These are phyloP conservation scores for Mellivora capensis DNA, from an alignment of 2,113 vertebrate genomes.

Conservation along the genomic window DNA sequence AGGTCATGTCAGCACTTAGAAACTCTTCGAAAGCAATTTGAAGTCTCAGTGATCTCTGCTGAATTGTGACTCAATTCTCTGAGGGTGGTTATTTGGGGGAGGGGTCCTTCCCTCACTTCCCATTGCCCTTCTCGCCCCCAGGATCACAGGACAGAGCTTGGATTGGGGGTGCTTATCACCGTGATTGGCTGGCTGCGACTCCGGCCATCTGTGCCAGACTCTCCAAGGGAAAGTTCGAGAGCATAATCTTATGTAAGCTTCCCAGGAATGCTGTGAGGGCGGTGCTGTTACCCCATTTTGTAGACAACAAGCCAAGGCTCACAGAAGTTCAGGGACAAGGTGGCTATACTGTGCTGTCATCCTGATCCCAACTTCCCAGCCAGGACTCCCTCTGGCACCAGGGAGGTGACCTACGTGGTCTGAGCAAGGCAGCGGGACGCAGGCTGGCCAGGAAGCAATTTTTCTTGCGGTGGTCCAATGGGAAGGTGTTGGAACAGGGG, in stretches of 20 bases:
- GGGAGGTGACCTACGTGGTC: background rate
- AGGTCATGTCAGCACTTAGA: background rate
- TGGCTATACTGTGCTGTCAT: rapidly evolving
- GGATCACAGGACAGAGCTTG: background rate
- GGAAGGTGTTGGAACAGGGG: background rate
- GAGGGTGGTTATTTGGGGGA: background rate
- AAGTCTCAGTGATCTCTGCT: background rate
- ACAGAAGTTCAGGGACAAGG: too few relatives aligned
- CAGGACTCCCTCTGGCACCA: rapidly evolving
- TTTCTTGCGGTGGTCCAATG: background rate
- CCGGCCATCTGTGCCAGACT: background rate
- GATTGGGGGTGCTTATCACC: background rate
- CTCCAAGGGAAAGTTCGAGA: background rate
- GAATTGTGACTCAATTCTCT: background rate
- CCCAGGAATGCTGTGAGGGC: background rate
- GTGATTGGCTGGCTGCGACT: background rate
- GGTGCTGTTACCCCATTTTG: background rate
- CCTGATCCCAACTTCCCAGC: background rate
- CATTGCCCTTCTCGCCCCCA: background rate
- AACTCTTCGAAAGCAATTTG: background rate
- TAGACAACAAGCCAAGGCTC: background rate
- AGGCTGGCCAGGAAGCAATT: background rate
- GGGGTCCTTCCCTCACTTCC: too few relatives aligned
- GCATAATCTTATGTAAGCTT: background rate
- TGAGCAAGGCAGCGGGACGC: background rate